phyloP scores from a whole-genome alignment of 1,140 invertebrate species.

The Macrostomum lignano region DNA sequence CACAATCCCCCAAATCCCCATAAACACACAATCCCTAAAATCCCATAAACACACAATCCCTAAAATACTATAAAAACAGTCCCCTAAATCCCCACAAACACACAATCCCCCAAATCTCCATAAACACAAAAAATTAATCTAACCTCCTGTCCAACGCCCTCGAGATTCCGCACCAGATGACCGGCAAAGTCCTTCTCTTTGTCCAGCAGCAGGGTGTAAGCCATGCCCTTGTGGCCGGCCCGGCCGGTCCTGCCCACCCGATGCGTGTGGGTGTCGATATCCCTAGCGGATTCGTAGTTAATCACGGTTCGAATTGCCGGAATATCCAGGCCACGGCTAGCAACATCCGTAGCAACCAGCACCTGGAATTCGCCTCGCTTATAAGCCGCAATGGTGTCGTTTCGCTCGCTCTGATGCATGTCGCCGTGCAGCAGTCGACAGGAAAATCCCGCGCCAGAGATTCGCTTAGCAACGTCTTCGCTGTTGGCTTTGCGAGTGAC shows the following conservation, averaged over 20 bases:
- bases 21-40: no score
- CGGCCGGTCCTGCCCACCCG: constrained; percentile 66
- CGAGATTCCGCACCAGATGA: constrained; percentile 72
- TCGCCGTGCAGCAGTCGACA: constrained; percentile 57
- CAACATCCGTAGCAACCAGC: constrained; percentile 85
- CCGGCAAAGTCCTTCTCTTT: constrained; percentile 69
- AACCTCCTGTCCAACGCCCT: constrained; percentile 69
- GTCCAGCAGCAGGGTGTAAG: constrained; percentile 57
- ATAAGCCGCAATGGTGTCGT: constrained; percentile 74
- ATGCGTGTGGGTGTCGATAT: constrained; percentile 95
- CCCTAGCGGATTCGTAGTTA: constrained; percentile 82
- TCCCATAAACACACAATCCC: no score
- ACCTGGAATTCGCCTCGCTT: constrained; percentile 65
- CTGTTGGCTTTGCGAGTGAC: constrained; percentile 84
- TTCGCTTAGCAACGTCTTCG: background rate
- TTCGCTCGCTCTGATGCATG: constrained; percentile 85
- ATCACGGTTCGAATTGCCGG: constrained; percentile 81
- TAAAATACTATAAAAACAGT: no score
- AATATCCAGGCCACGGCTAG: constrained; percentile 82
- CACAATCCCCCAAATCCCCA: no score
- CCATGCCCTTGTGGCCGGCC: constrained; percentile 50
- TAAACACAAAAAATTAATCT: no score
- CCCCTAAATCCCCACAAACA: no score
- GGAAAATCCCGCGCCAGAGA: background rate
- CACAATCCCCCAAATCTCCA: no score